A percentile compares a stretch with the other conserved stretches of the same genome.
phyloP scores from a whole-genome alignment of 2,113 vertebrate species.

The Nannobrachium achirus region DNA sequence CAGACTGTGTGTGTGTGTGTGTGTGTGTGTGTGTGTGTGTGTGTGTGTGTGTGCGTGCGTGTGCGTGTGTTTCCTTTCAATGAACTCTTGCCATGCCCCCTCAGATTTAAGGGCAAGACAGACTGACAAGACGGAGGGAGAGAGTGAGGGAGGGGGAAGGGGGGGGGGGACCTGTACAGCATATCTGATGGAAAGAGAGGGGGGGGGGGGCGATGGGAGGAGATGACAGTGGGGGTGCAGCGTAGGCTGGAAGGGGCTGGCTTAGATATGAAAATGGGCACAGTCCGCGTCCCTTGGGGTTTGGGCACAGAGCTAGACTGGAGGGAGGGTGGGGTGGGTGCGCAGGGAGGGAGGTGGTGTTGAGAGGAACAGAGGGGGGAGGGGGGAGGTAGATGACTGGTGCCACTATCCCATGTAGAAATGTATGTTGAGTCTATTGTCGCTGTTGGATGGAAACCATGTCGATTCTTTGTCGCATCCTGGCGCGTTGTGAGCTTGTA shows the following conservation, averaged over 20 bases:
- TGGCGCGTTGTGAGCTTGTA: no score
- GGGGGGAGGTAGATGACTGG: constrained; percentile 14
- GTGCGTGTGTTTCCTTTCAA: constrained; percentile 15
- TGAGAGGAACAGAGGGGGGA: constrained; percentile 2
- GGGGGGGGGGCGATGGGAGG: constrained; percentile 27
- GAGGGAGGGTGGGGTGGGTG: constrained; percentile 19
- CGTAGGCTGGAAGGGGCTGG: constrained; percentile 39
- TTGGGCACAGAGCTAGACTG: constrained; percentile 49
- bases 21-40: constrained; percentile 17
- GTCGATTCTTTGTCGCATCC: no score
- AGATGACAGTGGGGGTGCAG: constrained; percentile 11
- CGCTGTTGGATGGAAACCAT: no score
- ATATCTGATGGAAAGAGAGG: constrained; percentile 61
- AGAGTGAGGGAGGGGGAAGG: constrained; percentile 15
- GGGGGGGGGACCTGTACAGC: constrained; percentile 19
- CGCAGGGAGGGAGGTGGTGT: constrained; percentile 9
- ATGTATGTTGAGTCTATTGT: no score
- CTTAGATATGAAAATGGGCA: constrained; percentile 71
- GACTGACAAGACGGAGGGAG: constrained; percentile 5
- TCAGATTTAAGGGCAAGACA: constrained; percentile 51
- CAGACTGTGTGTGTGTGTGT: constrained; percentile 24
- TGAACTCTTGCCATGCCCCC: constrained; percentile 42
- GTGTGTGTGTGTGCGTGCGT: neutral
- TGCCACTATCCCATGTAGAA: constrained; percentile 21
- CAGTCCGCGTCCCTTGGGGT: constrained; percentile 66